Base-by-base conservation (phyloP, 2,797 vertebrate genomes). In the Micropoecilia bifurca region DNA sequence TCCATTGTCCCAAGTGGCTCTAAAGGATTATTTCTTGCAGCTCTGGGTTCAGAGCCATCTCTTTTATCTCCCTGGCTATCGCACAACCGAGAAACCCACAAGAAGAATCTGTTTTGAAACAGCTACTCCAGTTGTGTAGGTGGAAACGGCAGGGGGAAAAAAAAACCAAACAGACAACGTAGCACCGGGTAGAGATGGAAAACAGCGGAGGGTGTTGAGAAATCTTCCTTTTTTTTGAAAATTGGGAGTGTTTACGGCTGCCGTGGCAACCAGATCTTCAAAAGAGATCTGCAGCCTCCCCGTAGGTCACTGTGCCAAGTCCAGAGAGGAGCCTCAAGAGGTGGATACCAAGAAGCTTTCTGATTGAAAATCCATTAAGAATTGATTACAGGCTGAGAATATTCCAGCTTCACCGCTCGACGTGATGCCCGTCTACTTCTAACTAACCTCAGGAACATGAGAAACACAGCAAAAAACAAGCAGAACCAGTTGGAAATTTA, bases 41-140 rank as follows among this genome's bases (percentile, higher is more conserved):
- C 46, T 75, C 25, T 28, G 22, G 39, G 22, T 39, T 59, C n/a
- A 46, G 16, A 73, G 13, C 53, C 18, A 59, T 74, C 25, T 47
- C 68, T 14, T 55, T 33, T 57, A 28, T 73, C 46, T 71, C 22
- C 20, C 63, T 59, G 0, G 68, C 61, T 46, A 41, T 16, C 72
- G 43, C 6, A 22, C 30, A 48, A 6, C 55, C 48, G 75, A 50
- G 48, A 77, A 66, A 28, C 39, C 66, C 20, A 76, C 41, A 10
- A 74, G 77, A 9, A 43, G 71, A 39, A 47, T 59, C 47, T 69
- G 2, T 33, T 69, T 76, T 77, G 57, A 75, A 46, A 48, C 45
- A 13, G 41, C 80, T 57, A 12, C 69, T 79, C 48, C 63, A 61
- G 59, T 71, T 20, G 79, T 73, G 86, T 80, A 47, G 81, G 75